These are phyloP conservation scores for Diabrotica balteata DNA, from an alignment of 2,888 invertebrate species.

Conservation along the genomic window DNA sequence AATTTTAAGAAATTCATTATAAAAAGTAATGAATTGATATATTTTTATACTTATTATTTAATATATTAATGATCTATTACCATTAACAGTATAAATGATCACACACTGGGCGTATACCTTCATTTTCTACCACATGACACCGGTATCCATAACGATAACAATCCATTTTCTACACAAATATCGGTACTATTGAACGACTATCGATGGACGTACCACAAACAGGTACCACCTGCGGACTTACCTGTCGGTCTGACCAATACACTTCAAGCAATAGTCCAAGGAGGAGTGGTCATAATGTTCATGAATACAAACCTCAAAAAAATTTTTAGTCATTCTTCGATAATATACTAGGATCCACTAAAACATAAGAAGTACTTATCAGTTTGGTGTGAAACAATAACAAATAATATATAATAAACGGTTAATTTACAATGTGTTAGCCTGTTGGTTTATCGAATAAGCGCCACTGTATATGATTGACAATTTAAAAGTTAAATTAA, in stretches of 20 bases:
- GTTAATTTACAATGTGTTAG: conserved; percentile 59
- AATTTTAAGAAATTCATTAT: too few relatives aligned
- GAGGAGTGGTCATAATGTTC: conserved; percentile 49
- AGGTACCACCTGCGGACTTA: conserved; percentile 40
- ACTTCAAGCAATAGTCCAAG: conserved; percentile 10
- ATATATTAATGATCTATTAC: too few relatives aligned
- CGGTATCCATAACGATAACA: not conserved
- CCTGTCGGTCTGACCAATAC: conserved; percentile 47
- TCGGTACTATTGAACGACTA: conserved; percentile 26
- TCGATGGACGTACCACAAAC: conserved; percentile 31
- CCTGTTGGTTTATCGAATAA: conserved; percentile 56
- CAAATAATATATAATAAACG: conserved; percentile 60
- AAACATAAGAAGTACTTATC: conserved; percentile 59
- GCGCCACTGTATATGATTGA: conserved; percentile 53
- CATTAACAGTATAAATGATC: too few relatives aligned
- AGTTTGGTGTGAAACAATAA: conserved; percentile 61
- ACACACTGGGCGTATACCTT: not conserved
- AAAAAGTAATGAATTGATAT: too few relatives aligned
- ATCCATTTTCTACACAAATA: conserved; percentile 2
- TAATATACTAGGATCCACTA: conserved; percentile 57
- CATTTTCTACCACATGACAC: not conserved
- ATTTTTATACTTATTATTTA: too few relatives aligned
- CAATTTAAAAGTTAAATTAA: conserved; percentile 42
- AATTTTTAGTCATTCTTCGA: conserved; percentile 55
- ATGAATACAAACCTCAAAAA: conserved; percentile 51